Evolutionary conservation across 2,888 invertebrate species (phyloP).

Genomic region (Lampropteryx suffumata): DNA sequence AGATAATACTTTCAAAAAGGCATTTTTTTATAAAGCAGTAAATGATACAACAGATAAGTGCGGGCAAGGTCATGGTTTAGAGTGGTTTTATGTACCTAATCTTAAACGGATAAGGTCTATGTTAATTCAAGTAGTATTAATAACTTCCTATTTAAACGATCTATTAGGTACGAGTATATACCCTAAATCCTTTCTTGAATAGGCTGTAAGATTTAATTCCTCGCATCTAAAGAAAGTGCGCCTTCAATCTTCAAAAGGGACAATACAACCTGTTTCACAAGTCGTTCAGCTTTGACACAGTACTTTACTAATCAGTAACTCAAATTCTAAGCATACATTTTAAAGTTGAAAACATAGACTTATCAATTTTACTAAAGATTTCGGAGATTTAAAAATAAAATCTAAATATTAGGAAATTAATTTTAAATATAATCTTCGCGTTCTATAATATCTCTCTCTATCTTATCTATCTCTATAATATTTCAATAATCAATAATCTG

Average conservation of each 20-base stretch:
- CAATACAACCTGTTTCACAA: constrained; percentile 23
- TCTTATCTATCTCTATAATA: no score
- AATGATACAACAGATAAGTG: no score
- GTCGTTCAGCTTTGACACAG: constrained; percentile 16
- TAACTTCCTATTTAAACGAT: constrained; percentile 11
- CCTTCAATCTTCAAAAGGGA: constrained; percentile 24
- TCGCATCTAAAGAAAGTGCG: constrained; percentile 24
- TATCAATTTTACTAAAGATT: no score
- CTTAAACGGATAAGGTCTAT: not conserved
- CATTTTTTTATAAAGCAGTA: no score
- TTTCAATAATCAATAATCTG: no score
- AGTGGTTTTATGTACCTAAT: not conserved
- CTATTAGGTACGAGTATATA: not conserved
- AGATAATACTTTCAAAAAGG: no score
- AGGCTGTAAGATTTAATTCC: constrained; percentile 23
- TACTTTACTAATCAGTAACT: constrained; percentile 9
- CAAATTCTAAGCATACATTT: not conserved
- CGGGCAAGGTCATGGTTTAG: no score
- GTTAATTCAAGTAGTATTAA: constrained; percentile 8
- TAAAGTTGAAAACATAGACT: not conserved
- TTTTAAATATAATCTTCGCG: no score
- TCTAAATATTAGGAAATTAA: no score
- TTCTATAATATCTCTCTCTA: no score
- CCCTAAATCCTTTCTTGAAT: constrained; percentile 13
- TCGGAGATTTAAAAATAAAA: no score